Percentiles rank a stretch among this genome's conserved stretches.
Evolutionary conservation across 2,113 vertebrate genomes (phyloP).

Genomic region (Tiliqua scincoides): DNA sequence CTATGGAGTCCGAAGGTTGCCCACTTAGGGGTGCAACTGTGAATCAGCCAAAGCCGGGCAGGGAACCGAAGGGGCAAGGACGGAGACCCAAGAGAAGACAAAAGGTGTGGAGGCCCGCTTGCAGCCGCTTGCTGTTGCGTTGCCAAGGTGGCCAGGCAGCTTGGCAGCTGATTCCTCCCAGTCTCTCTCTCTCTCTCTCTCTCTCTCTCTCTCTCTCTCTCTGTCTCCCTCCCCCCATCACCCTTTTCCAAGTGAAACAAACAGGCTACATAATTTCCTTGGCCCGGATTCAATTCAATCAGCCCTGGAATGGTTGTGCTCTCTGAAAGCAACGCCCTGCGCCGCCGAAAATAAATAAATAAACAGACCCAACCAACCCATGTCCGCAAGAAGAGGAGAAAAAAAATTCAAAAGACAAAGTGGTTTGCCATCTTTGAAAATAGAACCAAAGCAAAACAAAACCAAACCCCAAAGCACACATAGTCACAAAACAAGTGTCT

Average conservation of each 20-base stretch:
- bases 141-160: slow-evolving; percentile 5
- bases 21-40: not conserved
- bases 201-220: not conserved
- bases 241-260: not conserved
- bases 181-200: not conserved
- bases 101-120: not conserved
- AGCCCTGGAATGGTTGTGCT: not conserved
- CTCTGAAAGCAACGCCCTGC: not conserved
- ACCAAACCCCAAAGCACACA: not conserved
- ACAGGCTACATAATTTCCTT: slow-evolving; percentile 28
- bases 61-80: not conserved
- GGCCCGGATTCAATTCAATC: slow-evolving; percentile 39
- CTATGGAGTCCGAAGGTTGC: not conserved
- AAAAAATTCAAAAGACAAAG: not conserved
- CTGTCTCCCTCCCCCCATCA: not conserved
- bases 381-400: not conserved
- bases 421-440: not conserved
- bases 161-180: slow-evolving; percentile 13
- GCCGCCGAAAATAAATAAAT: not conserved
- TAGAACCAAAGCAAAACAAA: not conserved
- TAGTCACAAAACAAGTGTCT: not conserved
- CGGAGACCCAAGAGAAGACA: not conserved
- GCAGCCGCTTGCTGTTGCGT: not conserved
- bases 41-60: not conserved
- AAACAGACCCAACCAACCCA: not conserved